Evolutionary conservation across 2,888 invertebrate species (phyloP).

Genomic region (Lissonota sp.): DNA sequence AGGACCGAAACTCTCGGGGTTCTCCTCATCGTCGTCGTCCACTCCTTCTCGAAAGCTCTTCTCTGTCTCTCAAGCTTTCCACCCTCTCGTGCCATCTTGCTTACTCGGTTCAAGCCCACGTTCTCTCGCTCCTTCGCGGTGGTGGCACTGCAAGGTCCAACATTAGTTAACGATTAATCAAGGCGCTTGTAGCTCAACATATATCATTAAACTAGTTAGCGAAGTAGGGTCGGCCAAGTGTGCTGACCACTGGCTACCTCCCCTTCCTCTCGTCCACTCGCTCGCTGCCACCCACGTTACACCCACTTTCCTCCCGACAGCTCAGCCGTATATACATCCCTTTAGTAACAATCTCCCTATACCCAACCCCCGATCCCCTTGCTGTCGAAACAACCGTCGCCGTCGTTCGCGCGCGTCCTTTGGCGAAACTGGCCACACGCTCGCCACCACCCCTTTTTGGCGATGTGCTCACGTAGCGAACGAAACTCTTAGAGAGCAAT

Average conservation of each 20-base stretch:
- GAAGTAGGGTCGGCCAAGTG: conserved; percentile 84
- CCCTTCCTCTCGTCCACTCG: conserved; percentile 63
- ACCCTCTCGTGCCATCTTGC: conserved; percentile 62
- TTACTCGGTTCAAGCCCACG: conserved; percentile 57
- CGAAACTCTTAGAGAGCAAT: conserved; percentile 81
- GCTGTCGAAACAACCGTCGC: conserved; percentile 50
- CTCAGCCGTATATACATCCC: conserved; percentile 59
- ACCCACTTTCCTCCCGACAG: conserved; percentile 45
- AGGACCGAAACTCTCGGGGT: conserved; percentile 53
- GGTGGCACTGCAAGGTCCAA: conserved; percentile 82
- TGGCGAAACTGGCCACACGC: conserved; percentile 38
- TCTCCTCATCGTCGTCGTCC: conserved; percentile 66
- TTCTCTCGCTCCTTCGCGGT: conserved; percentile 67
- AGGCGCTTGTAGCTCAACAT: conserved; percentile 84
- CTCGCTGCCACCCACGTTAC: conserved; percentile 54
- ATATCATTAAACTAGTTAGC: conserved; percentile 84
- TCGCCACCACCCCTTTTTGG: conserved; percentile 69
- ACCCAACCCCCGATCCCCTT: conserved; percentile 66
- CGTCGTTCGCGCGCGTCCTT: conserved; percentile 62
- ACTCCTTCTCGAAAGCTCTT: conserved; percentile 61
- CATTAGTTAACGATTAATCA: conserved; percentile 84
- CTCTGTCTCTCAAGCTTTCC: conserved; percentile 67
- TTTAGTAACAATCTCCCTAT: conserved; percentile 68
- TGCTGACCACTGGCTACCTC: conserved; percentile 83
- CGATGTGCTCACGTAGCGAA: conserved; percentile 81